A percentile compares a stretch with the other conserved stretches of the same genome.
Evolutionary conservation across 2,888 invertebrate genomes (phyloP).

Genomic region (Phaonia tiefii): DNA sequence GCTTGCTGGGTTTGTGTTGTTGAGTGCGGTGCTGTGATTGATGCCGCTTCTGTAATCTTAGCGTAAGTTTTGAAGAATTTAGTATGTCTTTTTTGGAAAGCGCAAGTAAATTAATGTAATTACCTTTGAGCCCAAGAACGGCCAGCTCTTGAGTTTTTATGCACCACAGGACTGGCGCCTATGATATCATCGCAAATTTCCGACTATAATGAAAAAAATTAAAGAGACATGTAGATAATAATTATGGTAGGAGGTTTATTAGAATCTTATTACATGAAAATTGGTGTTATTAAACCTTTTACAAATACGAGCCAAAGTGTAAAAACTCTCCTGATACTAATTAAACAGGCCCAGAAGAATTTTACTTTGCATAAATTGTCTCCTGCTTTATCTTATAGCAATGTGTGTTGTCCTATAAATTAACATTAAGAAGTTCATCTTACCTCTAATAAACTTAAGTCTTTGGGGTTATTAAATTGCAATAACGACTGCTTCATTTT

Average conservation of each 20-base stretch:
- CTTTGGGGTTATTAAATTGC: constrained; percentile 68
- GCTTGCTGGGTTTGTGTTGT: constrained; percentile 26
- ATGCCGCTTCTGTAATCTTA: constrained; percentile 72
- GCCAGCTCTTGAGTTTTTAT: constrained; percentile 68
- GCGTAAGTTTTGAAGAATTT: constrained; percentile 43
- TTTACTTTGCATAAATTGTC: too few species aligned
- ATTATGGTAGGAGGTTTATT: too few species aligned
- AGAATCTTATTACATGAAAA: too few species aligned
- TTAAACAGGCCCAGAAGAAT: too few species aligned
- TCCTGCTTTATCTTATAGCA: too few species aligned
- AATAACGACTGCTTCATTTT: constrained; percentile 73
- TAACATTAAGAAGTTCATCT: too few species aligned
- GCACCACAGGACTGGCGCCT: constrained; percentile 73
- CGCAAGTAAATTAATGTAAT: constrained; percentile 31
- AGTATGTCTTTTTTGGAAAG: neutral
- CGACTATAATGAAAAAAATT: constrained; percentile 42
- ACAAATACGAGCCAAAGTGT: too few species aligned
- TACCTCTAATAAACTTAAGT: constrained; percentile 45
- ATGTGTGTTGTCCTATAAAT: too few species aligned
- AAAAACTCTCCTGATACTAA: too few species aligned
- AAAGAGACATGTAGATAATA: too few species aligned
- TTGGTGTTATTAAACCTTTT: too few species aligned
- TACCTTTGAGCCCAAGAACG: constrained; percentile 72
- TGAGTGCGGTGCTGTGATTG: constrained; percentile 60
- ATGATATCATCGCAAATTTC: constrained; percentile 72